Conservation (phyloP, 2,888 invertebrate genomes). For the Laothoe populi region DNA sequence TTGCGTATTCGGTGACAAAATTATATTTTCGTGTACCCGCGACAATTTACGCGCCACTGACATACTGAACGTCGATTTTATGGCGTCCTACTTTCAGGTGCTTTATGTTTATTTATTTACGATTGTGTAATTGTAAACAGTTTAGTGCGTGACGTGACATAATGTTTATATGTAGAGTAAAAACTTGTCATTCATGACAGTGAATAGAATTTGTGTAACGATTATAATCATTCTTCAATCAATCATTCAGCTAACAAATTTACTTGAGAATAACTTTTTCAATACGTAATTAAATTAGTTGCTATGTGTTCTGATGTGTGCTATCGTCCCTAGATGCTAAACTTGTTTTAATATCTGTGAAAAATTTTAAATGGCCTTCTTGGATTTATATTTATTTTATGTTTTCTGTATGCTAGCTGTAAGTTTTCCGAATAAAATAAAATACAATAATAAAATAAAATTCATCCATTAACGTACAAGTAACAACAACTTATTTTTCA, state of each 20-base stretch:
- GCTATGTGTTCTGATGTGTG: too few relatives aligned
- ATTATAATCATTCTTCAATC: not conserved
- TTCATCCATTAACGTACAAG: too few relatives aligned
- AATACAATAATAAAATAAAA: too few relatives aligned
- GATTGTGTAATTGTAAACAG: conserved; percentile 18
- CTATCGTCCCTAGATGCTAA: too few relatives aligned
- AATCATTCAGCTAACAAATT: too few relatives aligned
- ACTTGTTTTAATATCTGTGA: too few relatives aligned
- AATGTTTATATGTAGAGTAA: not conserved
- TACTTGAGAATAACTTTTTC: too few relatives aligned
- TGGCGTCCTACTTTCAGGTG: conserved; percentile 63
- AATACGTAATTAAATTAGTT: too few relatives aligned
- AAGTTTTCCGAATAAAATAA: too few relatives aligned
- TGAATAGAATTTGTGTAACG: not conserved
- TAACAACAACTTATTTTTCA: not conserved
- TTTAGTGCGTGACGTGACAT: not conserved
- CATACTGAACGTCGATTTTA: conserved; percentile 66
- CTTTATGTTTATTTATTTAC: conserved; percentile 50
- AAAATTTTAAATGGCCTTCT: too few relatives aligned
- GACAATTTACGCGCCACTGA: conserved; percentile 72
- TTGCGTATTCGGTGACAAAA: conserved; percentile 83
- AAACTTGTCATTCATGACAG: conserved; percentile 3
- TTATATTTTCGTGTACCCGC: conserved; percentile 69
- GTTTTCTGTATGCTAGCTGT: too few relatives aligned
- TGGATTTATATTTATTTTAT: too few relatives aligned